A percentile compares a stretch with the other conserved stretches of the same genome.
Conservation (phyloP, 2,113 vertebrate species). For the Dicerorhinus sumatrensis region DNA sequence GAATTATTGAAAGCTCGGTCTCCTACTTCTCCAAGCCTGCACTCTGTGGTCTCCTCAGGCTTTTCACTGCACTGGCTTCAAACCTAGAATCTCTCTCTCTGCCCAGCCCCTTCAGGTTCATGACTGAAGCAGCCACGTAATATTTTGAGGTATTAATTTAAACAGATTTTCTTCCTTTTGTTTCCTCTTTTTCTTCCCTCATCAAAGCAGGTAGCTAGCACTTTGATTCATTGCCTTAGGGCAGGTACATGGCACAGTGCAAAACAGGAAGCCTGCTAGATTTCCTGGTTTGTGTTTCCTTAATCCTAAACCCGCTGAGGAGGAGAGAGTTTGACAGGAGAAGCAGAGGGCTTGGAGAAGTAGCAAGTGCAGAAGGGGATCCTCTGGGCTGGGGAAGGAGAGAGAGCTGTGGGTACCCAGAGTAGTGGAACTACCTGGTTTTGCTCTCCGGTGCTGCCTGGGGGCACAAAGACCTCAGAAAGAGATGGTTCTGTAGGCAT, state of each 20-base stretch:
- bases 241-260: background rate
- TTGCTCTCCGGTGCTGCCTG: background rate
- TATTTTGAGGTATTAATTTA: background rate
- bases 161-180: background rate
- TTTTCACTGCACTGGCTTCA: background rate
- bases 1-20: background rate
- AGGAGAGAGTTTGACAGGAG: background rate
- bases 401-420: background rate
- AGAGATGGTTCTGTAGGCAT: background rate
- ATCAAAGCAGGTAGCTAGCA: conserved; percentile 17
- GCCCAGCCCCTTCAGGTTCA: background rate
- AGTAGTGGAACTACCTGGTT: background rate
- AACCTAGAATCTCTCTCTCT: background rate
- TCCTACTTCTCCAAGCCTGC: background rate
- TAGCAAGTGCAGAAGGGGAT: fast-evolving
- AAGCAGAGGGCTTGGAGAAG: background rate
- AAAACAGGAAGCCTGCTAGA: background rate
- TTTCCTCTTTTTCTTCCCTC: background rate
- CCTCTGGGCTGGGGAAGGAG: background rate
- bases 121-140: background rate
- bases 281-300: conserved; percentile 1
- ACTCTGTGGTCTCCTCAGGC: background rate
- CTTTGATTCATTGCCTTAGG: conserved; percentile 43
- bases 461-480: background rate
- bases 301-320: background rate